These are phyloP conservation scores for Ursus arctos DNA, from an alignment of 2,113 vertebrate species.

Conservation along the genomic window DNA sequence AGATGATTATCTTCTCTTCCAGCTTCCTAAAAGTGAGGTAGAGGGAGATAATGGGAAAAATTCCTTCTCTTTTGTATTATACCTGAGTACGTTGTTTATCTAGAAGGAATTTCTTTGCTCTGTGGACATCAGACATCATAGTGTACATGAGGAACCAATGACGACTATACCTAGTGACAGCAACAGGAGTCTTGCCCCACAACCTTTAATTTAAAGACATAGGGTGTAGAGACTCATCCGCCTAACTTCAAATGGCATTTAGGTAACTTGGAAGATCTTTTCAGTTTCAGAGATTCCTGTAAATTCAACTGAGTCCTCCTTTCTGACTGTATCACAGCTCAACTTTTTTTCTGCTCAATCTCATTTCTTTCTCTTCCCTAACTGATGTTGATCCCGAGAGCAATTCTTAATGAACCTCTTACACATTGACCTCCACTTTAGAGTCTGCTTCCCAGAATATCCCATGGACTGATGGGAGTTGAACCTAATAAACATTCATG, in stretches of 20 bases:
- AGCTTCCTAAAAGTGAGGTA: neutral
- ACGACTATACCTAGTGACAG: neutral
- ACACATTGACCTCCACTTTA: neutral
- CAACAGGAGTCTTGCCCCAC: neutral
- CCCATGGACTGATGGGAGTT: neutral
- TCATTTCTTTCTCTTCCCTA: neutral
- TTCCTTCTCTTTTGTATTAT: neutral
- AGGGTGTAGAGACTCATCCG: neutral
- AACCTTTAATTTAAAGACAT: neutral
- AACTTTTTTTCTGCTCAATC: neutral
- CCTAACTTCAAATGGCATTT: too few relatives aligned
- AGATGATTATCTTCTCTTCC: neutral
- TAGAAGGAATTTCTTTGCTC: neutral
- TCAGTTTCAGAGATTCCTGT: neutral
- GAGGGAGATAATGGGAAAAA: neutral
- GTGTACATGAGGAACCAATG: neutral
- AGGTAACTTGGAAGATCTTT: neutral
- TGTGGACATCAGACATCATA: neutral
- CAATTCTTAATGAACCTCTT: neutral
- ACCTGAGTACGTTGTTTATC: neutral
- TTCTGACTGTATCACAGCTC: neutral
- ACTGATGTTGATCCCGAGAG: neutral
- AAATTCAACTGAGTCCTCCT: neutral
- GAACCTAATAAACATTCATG: conserved; percentile 8
- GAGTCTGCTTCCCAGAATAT: neutral